These are phyloP conservation scores for Apis florea DNA, from an alignment of 1,140 invertebrate genomes.

Conservation along the genomic window DNA sequence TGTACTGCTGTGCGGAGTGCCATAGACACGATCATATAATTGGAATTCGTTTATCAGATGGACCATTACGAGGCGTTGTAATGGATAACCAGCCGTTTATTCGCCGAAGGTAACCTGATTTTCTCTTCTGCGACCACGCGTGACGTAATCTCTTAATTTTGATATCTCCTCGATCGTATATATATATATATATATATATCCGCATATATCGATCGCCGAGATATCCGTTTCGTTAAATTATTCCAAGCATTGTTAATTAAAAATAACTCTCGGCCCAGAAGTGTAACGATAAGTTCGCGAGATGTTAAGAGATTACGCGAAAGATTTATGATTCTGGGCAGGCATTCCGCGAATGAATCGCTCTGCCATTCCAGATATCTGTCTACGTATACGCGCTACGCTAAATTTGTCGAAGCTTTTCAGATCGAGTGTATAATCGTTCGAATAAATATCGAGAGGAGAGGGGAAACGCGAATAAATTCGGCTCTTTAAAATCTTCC, in stretches of 20 bases:
- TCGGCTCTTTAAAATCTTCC: too few relatives aligned
- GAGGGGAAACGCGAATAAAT: too few relatives aligned
- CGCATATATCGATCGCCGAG: too few relatives aligned
- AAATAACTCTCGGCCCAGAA: not conserved
- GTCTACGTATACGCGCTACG: too few relatives aligned
- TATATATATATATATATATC: too few relatives aligned
- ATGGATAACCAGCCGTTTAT: not conserved
- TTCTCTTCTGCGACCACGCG: not conserved
- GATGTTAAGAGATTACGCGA: not conserved
- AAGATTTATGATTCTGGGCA: too few relatives aligned
- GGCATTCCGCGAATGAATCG: too few relatives aligned
- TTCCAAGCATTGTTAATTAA: not conserved
- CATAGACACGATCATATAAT: constrained; percentile 1
- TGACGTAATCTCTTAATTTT: constrained; percentile 19
- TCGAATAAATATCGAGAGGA: too few relatives aligned
- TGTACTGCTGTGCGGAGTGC: not conserved
- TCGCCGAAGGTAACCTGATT: constrained; percentile 1
- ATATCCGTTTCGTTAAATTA: not conserved
- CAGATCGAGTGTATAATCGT: not conserved
- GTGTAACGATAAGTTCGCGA: not conserved
- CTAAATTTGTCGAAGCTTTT: not conserved
- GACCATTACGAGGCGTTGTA: not conserved
- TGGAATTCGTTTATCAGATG: constrained; percentile 33
- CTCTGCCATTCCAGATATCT: too few relatives aligned
- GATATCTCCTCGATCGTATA: not conserved